phyloP scores from a whole-genome alignment of 2,888 invertebrate genomes.

The Meandrusa payeni region DNA sequence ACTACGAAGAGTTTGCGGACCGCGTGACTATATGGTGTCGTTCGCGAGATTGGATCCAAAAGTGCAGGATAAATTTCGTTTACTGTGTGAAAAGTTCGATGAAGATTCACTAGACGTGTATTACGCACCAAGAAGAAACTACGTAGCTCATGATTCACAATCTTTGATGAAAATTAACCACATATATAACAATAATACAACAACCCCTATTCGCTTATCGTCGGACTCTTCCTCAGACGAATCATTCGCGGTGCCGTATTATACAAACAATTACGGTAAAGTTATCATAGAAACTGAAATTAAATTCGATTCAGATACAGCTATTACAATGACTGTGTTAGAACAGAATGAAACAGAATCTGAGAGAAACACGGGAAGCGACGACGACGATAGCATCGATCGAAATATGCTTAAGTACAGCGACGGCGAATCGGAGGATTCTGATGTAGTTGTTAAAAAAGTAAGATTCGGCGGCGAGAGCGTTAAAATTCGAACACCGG shows the following conservation, averaged over 20 bases:
- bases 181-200: slow-evolving; percentile 48
- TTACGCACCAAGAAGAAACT: slow-evolving; percentile 62
- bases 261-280: slow-evolving; percentile 77
- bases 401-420: slow-evolving; percentile 81
- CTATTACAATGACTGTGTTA: slow-evolving; percentile 91
- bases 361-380: slow-evolving; percentile 65
- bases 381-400: slow-evolving; percentile 70
- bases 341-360: slow-evolving; percentile 83
- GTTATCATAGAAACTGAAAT: slow-evolving; percentile 92
- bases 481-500: slow-evolving; percentile 91
- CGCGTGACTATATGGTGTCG: slow-evolving; percentile 82
- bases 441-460: slow-evolving; percentile 81
- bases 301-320: slow-evolving; percentile 89
- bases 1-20: slow-evolving; percentile 85
- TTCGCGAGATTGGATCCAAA: slow-evolving; percentile 63
- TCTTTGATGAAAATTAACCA: slow-evolving; percentile 61
- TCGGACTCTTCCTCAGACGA: slow-evolving; percentile 82
- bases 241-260: slow-evolving; percentile 72
- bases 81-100: slow-evolving; percentile 65
- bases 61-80: slow-evolving; percentile 75
- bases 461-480: slow-evolving; percentile 94
- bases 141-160: slow-evolving; percentile 47
- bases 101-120: slow-evolving; percentile 73
- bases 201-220: slow-evolving; percentile 54
- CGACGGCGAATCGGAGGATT: slow-evolving; percentile 82